phyloP scores from a whole-genome alignment of 2,113 vertebrate genomes.

The Rallus limicola region DNA sequence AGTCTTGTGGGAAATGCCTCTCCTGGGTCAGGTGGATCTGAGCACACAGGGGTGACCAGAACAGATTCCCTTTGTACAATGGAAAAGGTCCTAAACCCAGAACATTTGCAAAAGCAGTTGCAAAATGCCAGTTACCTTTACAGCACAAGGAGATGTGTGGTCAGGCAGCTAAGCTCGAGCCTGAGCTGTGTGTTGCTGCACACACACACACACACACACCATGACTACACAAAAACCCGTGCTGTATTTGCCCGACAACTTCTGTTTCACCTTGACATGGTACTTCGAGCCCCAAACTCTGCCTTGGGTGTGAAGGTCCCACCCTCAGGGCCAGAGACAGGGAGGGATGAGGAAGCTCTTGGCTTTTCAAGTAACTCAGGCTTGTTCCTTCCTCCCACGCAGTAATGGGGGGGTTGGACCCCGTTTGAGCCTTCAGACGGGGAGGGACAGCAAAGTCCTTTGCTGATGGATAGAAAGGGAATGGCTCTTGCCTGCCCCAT shows the following conservation, averaged over 20 bases:
- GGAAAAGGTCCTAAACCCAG: background rate
- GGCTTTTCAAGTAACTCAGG: background rate
- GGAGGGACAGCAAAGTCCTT: background rate
- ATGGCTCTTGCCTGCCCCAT: background rate
- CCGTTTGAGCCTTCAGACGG: background rate
- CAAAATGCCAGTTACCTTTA: background rate
- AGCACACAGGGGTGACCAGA: background rate
- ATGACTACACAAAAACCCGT: background rate
- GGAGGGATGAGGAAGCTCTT: background rate
- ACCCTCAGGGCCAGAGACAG: background rate
- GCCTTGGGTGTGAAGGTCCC: background rate
- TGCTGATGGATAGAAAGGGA: background rate
- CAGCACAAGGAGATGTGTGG: background rate
- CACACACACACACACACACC: background rate
- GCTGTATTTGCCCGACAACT: background rate
- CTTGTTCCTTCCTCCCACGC: background rate
- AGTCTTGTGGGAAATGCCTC: fast-evolving
- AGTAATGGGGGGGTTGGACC: background rate
- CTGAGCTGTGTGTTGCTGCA: no score
- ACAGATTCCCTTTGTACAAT: fast-evolving
- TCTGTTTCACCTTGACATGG: background rate
- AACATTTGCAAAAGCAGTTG: background rate
- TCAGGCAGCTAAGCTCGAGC: background rate
- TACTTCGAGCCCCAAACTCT: background rate
- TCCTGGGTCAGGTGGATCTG: fast-evolving